Evolutionary conservation across 2,888 invertebrate species (phyloP).

Genomic region (Neria commutata): DNA sequence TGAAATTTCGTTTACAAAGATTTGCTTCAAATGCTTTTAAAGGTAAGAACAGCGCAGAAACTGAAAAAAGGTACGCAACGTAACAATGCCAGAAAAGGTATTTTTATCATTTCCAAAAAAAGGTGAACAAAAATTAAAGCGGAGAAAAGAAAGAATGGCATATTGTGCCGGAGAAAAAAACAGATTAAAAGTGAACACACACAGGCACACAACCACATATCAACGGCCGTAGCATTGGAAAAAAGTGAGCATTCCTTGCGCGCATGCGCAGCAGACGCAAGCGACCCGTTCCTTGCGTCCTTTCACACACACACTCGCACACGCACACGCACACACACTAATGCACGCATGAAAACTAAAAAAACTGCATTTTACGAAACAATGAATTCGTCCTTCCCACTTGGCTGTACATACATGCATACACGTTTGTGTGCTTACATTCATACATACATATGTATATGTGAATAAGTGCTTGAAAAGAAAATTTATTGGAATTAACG

Average conservation of each 20-base stretch:
- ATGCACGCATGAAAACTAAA: slow-evolving; percentile 29
- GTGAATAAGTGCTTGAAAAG: slow-evolving; percentile 30
- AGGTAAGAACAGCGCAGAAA: neutral
- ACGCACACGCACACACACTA: slow-evolving; percentile 20
- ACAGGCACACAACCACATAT: slow-evolving; percentile 7
- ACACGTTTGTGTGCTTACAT: slow-evolving; percentile 36
- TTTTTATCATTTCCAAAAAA: slow-evolving; percentile 50
- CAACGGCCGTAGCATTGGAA: too few species aligned
- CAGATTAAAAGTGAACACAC: slow-evolving; percentile 48
- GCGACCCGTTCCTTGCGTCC: neutral
- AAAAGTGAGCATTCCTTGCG: slow-evolving; percentile 18
- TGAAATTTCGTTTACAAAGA: neutral
- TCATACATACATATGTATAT: slow-evolving; percentile 29
- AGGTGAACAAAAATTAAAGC: slow-evolving; percentile 32
- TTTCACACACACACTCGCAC: slow-evolving; percentile 8
- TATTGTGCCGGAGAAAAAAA: slow-evolving; percentile 50
- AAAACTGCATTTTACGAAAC: slow-evolving; percentile 52
- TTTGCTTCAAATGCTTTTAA: slow-evolving; percentile 14
- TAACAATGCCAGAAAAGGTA: slow-evolving; percentile 47
- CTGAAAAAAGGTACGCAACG: slow-evolving; percentile 42
- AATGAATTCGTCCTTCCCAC: slow-evolving; percentile 12
- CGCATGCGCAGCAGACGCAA: neutral
- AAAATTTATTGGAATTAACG: slow-evolving; percentile 50
- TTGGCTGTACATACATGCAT: slow-evolving; percentile 21
- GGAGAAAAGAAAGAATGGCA: slow-evolving; percentile 30